Evolutionary conservation across 2,797 vertebrate species (phyloP).

Genomic region (Rhadinocentrus ornatus): DNA sequence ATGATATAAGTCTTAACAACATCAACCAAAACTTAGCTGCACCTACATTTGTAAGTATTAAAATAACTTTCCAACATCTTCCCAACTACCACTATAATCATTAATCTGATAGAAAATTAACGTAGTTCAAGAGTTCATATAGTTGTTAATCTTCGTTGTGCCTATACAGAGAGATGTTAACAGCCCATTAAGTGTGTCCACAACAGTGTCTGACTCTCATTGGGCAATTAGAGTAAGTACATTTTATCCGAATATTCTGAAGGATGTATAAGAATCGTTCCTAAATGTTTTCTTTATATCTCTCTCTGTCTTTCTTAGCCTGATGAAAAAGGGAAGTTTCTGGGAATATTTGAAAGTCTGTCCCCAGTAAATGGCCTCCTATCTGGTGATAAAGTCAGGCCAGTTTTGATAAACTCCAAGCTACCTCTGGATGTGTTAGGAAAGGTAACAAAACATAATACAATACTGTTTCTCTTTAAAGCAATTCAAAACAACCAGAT

Average conservation of each 20-base stretch:
- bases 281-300: slow-evolving; percentile 47
- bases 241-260: not conserved
- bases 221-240: slow-evolving; percentile 93
- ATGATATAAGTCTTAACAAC: slow-evolving; percentile 89
- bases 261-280: not conserved
- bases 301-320: slow-evolving; percentile 79
- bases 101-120: not conserved
- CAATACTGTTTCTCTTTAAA: not conserved
- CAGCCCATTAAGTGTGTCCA: slow-evolving; percentile 82
- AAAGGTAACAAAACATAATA: slow-evolving; percentile 81
- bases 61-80: not conserved
- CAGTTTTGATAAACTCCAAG: slow-evolving; percentile 97
- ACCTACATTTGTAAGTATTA: slow-evolving; percentile 92
- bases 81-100: not conserved
- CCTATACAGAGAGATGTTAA: slow-evolving; percentile 87
- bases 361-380: slow-evolving; percentile 91
- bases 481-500: not conserved
- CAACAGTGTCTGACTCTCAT: slow-evolving; percentile 81
- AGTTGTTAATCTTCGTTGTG: not conserved
- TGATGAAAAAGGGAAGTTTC: slow-evolving; percentile 97
- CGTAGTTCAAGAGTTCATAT: not conserved
- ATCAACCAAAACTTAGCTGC: slow-evolving; percentile 87
- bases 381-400: slow-evolving; percentile 96
- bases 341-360: slow-evolving; percentile 97
- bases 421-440: slow-evolving; percentile 96